Conservation (phyloP, 2,888 invertebrate species). For the Prostheceraeus crozeri region DNA sequence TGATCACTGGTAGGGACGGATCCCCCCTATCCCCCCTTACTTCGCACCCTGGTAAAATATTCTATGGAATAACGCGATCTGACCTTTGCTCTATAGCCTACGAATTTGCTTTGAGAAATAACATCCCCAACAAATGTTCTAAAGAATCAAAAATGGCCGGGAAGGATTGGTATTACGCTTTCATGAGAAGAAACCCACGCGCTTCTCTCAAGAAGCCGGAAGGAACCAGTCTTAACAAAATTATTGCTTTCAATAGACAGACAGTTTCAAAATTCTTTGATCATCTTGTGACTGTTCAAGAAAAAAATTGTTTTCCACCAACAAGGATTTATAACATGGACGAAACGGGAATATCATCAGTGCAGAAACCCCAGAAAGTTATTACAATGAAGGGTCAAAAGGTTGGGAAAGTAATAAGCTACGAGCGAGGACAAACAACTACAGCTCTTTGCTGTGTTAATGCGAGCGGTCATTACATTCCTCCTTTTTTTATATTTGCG, state of each 20-base stretch:
- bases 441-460: constrained; percentile 36
- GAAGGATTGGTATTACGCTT: constrained; percentile 29
- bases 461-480: constrained; percentile 37
- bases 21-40: too few relatives aligned
- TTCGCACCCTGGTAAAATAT: too few relatives aligned
- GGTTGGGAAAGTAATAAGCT: constrained; percentile 29
- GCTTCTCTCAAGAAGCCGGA: constrained; percentile 27
- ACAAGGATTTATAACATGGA: constrained; percentile 30
- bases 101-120: too few relatives aligned
- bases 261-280: constrained; percentile 32
- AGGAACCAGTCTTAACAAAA: constrained; percentile 31
- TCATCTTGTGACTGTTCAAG: constrained; percentile 17
- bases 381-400: constrained; percentile 32
- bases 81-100: too few relatives aligned
- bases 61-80: too few relatives aligned
- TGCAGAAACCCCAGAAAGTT: constrained; percentile 22
- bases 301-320: constrained; percentile 23
- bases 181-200: constrained; percentile 19
- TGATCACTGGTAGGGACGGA: too few relatives aligned
- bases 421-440: constrained; percentile 38
- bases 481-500: constrained; percentile 41
- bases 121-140: too few relatives aligned
- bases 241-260: constrained; percentile 22
- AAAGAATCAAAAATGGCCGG: constrained; percentile 17
- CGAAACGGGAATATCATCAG: constrained; percentile 33